Conservation (phyloP, 2,797 vertebrate genomes). For the Sciurus carolinensis region DNA sequence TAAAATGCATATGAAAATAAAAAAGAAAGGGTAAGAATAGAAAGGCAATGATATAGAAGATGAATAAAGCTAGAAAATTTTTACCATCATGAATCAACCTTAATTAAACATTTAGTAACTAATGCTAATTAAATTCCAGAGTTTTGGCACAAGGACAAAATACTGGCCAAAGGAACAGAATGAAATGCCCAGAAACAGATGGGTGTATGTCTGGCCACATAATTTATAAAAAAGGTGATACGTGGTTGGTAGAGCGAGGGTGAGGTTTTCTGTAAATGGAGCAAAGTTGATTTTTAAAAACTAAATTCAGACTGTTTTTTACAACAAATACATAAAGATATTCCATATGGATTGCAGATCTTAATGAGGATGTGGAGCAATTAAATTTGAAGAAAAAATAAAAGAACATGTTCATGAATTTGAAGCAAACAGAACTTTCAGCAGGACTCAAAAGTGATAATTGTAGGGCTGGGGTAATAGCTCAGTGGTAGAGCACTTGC, state of each 20-base stretch:
- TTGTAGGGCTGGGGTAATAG: too few relatives aligned
- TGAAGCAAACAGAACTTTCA: not conserved
- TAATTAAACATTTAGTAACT: slow-evolving; percentile 38
- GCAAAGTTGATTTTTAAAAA: slow-evolving; percentile 21
- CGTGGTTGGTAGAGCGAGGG: not conserved
- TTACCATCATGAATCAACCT: not conserved
- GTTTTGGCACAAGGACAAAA: not conserved
- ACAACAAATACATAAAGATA: not conserved
- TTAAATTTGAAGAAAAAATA: slow-evolving; percentile 21
- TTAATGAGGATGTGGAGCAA: not conserved
- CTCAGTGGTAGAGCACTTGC: too few relatives aligned
- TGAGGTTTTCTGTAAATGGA: slow-evolving; percentile 13
- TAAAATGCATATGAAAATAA: slow-evolving; percentile 45
- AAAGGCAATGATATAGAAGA: slow-evolving; percentile 6
- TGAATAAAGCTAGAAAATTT: not conserved
- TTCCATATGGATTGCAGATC: not conserved
- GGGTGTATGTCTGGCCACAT: not conserved
- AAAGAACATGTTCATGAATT: slow-evolving; percentile 6
- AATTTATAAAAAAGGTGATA: slow-evolving; percentile 5
- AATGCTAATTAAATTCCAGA: not conserved
- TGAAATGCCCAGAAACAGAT: not conserved
- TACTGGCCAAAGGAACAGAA: not conserved
- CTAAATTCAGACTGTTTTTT: not conserved
- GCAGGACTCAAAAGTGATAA: not conserved
- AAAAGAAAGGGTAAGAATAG: not conserved